A percentile compares a stretch with the other conserved stretches of the same genome.
phyloP scores from a whole-genome alignment of 2,113 vertebrate genomes.

The Eulacestoma nigropectus region DNA sequence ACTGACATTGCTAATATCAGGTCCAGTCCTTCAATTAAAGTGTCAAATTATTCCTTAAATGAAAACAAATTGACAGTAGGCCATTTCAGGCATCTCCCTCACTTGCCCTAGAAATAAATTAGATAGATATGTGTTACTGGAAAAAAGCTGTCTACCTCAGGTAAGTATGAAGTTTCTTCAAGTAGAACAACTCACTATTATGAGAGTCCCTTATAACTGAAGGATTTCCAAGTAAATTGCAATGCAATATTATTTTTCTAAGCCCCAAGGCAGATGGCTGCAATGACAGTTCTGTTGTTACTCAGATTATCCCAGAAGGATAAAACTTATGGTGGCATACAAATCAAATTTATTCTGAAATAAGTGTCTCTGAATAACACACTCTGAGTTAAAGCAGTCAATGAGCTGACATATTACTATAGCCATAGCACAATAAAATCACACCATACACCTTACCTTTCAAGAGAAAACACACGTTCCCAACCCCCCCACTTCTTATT shows the following conservation, averaged over 20 bases:
- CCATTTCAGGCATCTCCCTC: background rate
- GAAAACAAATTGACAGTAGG: background rate
- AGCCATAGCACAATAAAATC: background rate
- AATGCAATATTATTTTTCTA: background rate
- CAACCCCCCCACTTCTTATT: fast-evolving
- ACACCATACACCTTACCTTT: background rate
- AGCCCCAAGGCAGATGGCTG: background rate
- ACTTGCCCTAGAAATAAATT: background rate
- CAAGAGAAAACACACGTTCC: background rate
- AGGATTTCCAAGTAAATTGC: background rate
- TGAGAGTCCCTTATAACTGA: background rate
- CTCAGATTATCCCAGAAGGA: background rate
- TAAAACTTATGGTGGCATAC: background rate
- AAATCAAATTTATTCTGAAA: background rate
- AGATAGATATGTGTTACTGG: background rate
- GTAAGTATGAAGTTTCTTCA: background rate
- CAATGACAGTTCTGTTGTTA: background rate
- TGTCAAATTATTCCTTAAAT: background rate
- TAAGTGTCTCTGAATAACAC: background rate
- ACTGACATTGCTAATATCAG: background rate
- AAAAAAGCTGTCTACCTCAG: background rate
- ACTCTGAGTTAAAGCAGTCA: background rate
- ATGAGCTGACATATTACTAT: background rate
- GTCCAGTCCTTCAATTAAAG: background rate
- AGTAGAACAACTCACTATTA: background rate